Evolutionary conservation across 2,888 invertebrate species (phyloP).

Genomic region (Coleophora flavipennella): DNA sequence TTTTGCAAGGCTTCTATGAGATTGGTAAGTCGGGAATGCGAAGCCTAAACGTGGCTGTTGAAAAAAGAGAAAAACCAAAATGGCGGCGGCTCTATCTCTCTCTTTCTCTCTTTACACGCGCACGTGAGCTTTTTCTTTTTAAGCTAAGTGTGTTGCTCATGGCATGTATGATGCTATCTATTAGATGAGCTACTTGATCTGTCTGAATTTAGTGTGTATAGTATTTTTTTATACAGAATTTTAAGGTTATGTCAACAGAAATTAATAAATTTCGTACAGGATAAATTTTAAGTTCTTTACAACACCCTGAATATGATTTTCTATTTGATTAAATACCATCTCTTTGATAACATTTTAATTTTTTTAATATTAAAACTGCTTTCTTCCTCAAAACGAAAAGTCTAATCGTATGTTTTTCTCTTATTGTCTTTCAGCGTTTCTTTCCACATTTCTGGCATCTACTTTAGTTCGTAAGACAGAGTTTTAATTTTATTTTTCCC

Average conservation of each 20-base stretch:
- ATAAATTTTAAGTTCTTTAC: too few relatives aligned
- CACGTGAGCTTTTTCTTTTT: constrained; percentile 4
- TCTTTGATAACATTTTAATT: too few relatives aligned
- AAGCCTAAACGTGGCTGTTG: constrained; percentile 23
- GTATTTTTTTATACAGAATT: too few relatives aligned
- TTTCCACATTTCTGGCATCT: constrained; percentile 69
- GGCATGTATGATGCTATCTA: constrained; percentile 20
- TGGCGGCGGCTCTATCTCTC: constrained; percentile 12
- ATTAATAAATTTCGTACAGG: too few relatives aligned
- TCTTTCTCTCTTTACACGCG: constrained; percentile 3
- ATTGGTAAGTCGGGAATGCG: constrained; percentile 50
- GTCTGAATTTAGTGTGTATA: too few relatives aligned
- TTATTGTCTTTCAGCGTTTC: constrained; percentile 65
- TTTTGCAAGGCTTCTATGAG: constrained; percentile 57
- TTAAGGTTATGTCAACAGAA: too few relatives aligned
- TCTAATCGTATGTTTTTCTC: constrained; percentile 27
- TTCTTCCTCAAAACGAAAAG: too few relatives aligned
- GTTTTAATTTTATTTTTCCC: constrained; percentile 33
- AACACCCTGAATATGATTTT: too few relatives aligned
- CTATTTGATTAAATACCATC: too few relatives aligned
- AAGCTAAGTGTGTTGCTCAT: constrained; percentile 6
- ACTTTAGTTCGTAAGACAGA: constrained; percentile 69
- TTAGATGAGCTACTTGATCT: not conserved
- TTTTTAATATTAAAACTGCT: too few relatives aligned
- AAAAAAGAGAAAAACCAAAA: constrained; percentile 9